Evolutionary conservation across 2,888 invertebrate species (phyloP).

Genomic region (Protophormia terraenovae): DNA sequence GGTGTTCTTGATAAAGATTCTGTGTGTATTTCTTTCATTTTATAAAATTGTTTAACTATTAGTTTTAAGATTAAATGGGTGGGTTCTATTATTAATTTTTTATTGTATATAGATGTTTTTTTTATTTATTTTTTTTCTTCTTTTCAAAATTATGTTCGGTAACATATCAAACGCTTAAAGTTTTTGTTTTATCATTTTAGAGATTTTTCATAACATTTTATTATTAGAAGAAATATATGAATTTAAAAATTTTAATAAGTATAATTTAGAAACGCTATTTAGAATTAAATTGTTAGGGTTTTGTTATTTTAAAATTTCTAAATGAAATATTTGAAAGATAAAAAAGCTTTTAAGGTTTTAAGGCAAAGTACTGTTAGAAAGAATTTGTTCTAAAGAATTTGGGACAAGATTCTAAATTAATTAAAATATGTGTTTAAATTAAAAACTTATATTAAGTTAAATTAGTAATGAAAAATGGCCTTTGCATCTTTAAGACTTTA

Average conservation of each 20-base stretch:
- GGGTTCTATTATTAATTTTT: neutral
- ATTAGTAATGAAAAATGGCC: too few relatives aligned
- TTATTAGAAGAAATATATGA: neutral
- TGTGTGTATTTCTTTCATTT: neutral
- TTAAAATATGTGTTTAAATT: too few relatives aligned
- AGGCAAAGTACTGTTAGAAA: neutral
- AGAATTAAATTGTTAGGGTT: neutral
- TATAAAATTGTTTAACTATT: neutral
- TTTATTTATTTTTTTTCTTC: neutral
- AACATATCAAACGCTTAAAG: slow-evolving; percentile 1
- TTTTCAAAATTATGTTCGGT: neutral
- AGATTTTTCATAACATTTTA: neutral
- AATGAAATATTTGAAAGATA: neutral
- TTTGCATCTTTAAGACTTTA: too few relatives aligned
- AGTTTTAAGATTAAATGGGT: neutral
- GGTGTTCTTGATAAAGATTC: slow-evolving; percentile 10
- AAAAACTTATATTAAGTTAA: too few relatives aligned
- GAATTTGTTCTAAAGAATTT: too few relatives aligned
- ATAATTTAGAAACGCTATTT: neutral
- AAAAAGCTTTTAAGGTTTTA: neutral
- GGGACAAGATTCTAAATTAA: too few relatives aligned
- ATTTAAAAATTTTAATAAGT: neutral
- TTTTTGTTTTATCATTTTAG: slow-evolving; percentile 1
- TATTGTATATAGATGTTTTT: neutral
- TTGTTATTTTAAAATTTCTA: neutral